phyloP scores from a whole-genome alignment of 2,113 vertebrate species.

The Thymallus thymallus region DNA sequence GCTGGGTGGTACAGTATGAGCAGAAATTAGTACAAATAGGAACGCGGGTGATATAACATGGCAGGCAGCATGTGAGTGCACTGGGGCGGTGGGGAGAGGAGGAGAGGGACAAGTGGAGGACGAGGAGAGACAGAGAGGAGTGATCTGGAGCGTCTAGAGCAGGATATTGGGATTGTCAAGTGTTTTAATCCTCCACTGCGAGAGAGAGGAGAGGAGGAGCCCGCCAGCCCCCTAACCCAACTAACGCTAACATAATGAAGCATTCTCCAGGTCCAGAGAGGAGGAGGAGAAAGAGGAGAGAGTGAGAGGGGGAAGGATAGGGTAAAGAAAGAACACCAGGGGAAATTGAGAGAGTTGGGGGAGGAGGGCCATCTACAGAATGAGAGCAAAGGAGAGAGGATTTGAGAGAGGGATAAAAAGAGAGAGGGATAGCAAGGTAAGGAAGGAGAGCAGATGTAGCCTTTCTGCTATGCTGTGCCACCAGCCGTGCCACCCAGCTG shows the following conservation, averaged over 20 bases:
- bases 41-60: neutral
- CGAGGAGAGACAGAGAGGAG: neutral
- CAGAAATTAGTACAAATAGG: neutral
- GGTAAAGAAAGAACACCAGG: constrained; percentile 15
- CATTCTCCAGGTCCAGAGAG: neutral
- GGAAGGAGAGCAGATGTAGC: neutral
- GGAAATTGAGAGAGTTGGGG: neutral
- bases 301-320: neutral
- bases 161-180: constrained; percentile 30
- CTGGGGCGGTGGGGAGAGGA: neutral
- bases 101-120: neutral
- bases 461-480: too few species aligned
- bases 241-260: neutral
- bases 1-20: neutral
- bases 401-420: neutral
- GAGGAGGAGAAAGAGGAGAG: constrained; percentile 21
- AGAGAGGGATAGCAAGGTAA: neutral
- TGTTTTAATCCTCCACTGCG: constrained; percentile 17
- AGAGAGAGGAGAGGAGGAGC: too few species aligned
- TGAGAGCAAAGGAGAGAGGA: constrained; percentile 12
- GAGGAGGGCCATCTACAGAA: neutral
- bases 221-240: neutral
- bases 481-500: too few species aligned
- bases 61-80: neutral
- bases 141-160: constrained; percentile 15